Evolutionary conservation across 2,797 vertebrate genomes (phyloP), one percentile per base, ranked within the genome.

Genomic region (Micrastur ruficollis): DNA sequence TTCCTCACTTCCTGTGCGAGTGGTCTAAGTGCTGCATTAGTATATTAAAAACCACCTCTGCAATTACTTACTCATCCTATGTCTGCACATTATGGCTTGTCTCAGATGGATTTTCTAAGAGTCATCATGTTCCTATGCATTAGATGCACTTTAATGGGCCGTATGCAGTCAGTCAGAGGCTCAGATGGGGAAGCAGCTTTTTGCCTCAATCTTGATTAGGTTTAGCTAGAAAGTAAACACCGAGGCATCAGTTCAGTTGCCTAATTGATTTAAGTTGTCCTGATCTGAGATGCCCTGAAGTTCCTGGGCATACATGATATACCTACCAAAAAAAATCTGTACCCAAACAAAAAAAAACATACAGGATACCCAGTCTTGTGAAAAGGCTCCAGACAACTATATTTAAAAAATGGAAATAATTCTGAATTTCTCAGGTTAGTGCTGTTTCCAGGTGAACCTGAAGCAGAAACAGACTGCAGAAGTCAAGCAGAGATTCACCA

Each of bases 1-100:
- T 92, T 90, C 49, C 44, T 82, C 59, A 67, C 73, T 90, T 97
- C 67, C 83, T 73, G 31, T 44, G 67, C 0, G 1, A 94, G 71
- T 67, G 71, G n/a, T 73, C 55, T 95, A 76, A 97, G 81, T 93
- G 81, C 36, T 73, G 26, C 55, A 29, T 92, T 95, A 95, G 81
- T 76, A 16, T 53, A 56, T 49, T 96, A 90, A 92, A 96, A 94
- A 63, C 47, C 32, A 79, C 78, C 50, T 70, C 67, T 76, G 62
- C 55, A 75, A 70, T 95, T 82, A 86, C 62, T 84, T 62, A 44
- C 61, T 78, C 34, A 31, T 58, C 38, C n/a, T 52, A 10, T 80
- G 47, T 47, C 86, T 4, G 2, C 44, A 73, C 59, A 85, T 92
- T 89, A 93, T 44, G 20, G 17, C 6, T 89, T 85, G 55, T 73